Base-by-base conservation (phyloP, 2,113 vertebrate species). In the Mugil cephalus region DNA sequence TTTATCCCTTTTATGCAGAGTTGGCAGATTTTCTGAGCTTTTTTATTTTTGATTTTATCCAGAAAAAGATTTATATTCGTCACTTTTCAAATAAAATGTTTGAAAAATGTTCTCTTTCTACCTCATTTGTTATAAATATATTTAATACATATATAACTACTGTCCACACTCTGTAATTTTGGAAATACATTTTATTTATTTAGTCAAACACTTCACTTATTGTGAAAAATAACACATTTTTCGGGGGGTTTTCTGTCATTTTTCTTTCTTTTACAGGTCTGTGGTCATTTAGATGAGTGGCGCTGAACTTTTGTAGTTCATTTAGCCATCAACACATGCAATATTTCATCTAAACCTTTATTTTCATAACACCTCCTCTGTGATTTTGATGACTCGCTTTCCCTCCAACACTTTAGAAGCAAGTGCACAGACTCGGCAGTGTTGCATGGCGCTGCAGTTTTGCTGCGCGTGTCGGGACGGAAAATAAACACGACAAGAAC, bases 401-500 rank as follows among this genome's bases (percentile, higher is more conserved):
- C 17, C 52, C 38, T 53, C 21, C 15, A 15, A 39, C 21, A 10
- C 52, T 83, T 54, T 53, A 12, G n/a, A 39, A 4, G 42, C 47
- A 54, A 60, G 39, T 10, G 4, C 36, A 60, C 40, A 73, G 34
- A 65, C 42, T 39, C 53, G 45, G 48, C 48, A 51, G 43, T 77
- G 68, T 77, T 60, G 8, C 19, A 11, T 19, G 55, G 54, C 30
- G 1, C 35, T 36, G 40, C 67, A n/a, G 17, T 35, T 69, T 65
- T 54, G 35, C 35, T 68, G 6, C 43, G 69, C 39, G 19, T 70
- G 59, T 79, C 64, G 42, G 76, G 38, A 66, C 39, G n/a, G 45
- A 84, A 82, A 84, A 83, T 61, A 85, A 84, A 83, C 66, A 73
- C 8, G 0, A 48, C 17, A 4, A 47, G 58, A 77, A 46, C 19